Evolutionary conservation across 1,140 invertebrate species (phyloP).

Genomic region (Pseudomyrmex cubaensis): DNA sequence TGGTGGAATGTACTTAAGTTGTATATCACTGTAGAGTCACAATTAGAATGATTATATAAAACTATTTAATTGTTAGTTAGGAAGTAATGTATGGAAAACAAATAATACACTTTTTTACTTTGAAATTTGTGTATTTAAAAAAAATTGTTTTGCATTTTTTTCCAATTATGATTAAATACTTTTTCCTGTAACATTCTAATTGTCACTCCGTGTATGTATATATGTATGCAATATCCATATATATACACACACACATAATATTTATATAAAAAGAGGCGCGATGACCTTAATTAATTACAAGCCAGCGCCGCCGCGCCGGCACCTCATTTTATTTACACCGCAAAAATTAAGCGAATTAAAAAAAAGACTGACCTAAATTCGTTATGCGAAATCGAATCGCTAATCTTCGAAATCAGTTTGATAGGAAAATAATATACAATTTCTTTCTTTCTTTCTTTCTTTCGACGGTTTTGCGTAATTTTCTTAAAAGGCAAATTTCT

Average conservation of each 20-base stretch:
- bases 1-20: constrained; percentile 80
- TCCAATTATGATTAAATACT: too few species aligned
- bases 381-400: constrained; percentile 22
- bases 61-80: too few species aligned
- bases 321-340: constrained; percentile 38
- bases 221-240: constrained; percentile 15
- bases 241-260: constrained; percentile 59
- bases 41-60: too few species aligned
- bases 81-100: too few species aligned
- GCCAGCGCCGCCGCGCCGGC: constrained; percentile 20
- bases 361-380: not conserved
- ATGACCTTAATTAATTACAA: constrained; percentile 72
- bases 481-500: not conserved
- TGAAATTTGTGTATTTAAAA: too few species aligned
- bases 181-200: too few species aligned
- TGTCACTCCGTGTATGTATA: constrained; percentile 37
- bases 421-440: not conserved
- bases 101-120: too few species aligned
- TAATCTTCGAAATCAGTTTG: constrained; percentile 5
- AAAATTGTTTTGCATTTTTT: too few species aligned
- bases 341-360: constrained; percentile 39
- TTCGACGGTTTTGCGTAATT: too few species aligned
- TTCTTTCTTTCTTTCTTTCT: too few species aligned
- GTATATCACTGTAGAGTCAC: constrained; percentile 51
- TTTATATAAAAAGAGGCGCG: constrained; percentile 71